Percentiles rank a stretch among this genome's conserved stretches.
Evolutionary conservation across 2,888 invertebrate species (phyloP).

Genomic region (Tenthredo distinguenda): DNA sequence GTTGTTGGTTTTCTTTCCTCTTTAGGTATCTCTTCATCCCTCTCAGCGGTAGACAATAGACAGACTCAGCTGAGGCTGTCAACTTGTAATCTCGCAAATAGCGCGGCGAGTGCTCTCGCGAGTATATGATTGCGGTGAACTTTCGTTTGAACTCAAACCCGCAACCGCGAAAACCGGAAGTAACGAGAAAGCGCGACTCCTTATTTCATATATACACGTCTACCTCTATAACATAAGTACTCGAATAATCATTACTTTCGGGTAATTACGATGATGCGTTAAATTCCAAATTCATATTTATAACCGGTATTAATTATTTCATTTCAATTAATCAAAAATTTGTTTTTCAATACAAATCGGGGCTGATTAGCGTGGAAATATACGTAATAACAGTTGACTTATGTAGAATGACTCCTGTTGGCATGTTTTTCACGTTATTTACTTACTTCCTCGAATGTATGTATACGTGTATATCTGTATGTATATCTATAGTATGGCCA

Average conservation of each 20-base stretch:
- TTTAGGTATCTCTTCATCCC: not conserved
- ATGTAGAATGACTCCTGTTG: not conserved
- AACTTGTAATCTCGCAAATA: conserved; percentile 46
- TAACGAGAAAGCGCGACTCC: conserved; percentile 7
- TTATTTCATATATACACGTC: not conserved
- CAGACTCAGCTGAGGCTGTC: not conserved
- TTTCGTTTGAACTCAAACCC: conserved; percentile 38
- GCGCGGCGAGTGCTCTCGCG: conserved; percentile 12
- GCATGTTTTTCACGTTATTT: not conserved
- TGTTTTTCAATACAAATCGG: too few relatives aligned
- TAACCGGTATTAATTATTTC: too few relatives aligned
- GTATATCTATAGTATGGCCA: not conserved
- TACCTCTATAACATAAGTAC: not conserved
- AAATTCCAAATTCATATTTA: too few relatives aligned
- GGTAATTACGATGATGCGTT: too few relatives aligned
- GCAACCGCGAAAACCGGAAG: conserved; percentile 37
- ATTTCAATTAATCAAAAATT: too few relatives aligned
- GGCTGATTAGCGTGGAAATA: too few relatives aligned
- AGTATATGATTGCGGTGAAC: conserved; percentile 38
- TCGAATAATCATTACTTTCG: too few relatives aligned
- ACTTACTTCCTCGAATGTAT: not conserved
- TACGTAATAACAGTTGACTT: too few relatives aligned
- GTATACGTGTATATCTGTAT: not conserved
- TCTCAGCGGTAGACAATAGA: conserved; percentile 30
- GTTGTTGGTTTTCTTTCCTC: not conserved